Evolutionary conservation across 2,888 invertebrate genomes (phyloP).

Genomic region (Ormyrus labotus): DNA sequence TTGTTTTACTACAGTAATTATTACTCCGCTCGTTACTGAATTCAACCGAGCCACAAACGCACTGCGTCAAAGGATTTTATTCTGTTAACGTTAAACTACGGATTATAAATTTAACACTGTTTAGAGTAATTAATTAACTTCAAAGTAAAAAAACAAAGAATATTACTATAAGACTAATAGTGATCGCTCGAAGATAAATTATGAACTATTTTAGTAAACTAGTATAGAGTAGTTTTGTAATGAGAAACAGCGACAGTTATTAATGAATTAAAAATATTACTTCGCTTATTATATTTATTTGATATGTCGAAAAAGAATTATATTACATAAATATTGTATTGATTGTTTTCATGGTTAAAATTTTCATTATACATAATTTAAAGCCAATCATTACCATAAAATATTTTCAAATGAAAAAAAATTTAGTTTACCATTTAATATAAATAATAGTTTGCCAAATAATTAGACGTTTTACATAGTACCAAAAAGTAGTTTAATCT

Average conservation of each 20-base stretch:
- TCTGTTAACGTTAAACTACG: slow-evolving; percentile 65
- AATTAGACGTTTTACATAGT: slow-evolving; percentile 51
- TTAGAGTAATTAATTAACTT: slow-evolving; percentile 45
- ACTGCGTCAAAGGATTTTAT: slow-evolving; percentile 68
- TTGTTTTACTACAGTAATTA: slow-evolving; percentile 62
- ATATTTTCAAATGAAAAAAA: background rate
- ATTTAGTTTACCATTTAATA: slow-evolving; percentile 38
- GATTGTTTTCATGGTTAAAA: slow-evolving; percentile 53
- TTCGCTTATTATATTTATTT: slow-evolving; percentile 55
- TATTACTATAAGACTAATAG: slow-evolving; percentile 66
- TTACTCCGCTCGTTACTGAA: slow-evolving; percentile 61
- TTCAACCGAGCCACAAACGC: slow-evolving; percentile 65
- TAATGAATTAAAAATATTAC: slow-evolving; percentile 42
- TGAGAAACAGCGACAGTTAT: slow-evolving; percentile 45
- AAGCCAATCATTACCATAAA: slow-evolving; percentile 18
- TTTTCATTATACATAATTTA: slow-evolving; percentile 51
- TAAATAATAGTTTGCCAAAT: slow-evolving; percentile 42
- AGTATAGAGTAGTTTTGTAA: slow-evolving; percentile 56
- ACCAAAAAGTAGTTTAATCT: slow-evolving; percentile 50
- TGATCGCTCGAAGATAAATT: slow-evolving; percentile 67
- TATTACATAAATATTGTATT: slow-evolving; percentile 50
- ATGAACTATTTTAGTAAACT: slow-evolving; percentile 63
- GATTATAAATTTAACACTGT: slow-evolving; percentile 61
- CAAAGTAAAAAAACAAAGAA: slow-evolving; percentile 58
- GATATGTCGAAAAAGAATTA: slow-evolving; percentile 47